Evolutionary conservation across 2,888 invertebrate species (phyloP), one percentile per base, ranked within the genome.

Genomic region (Eristalis arbustorum): DNA sequence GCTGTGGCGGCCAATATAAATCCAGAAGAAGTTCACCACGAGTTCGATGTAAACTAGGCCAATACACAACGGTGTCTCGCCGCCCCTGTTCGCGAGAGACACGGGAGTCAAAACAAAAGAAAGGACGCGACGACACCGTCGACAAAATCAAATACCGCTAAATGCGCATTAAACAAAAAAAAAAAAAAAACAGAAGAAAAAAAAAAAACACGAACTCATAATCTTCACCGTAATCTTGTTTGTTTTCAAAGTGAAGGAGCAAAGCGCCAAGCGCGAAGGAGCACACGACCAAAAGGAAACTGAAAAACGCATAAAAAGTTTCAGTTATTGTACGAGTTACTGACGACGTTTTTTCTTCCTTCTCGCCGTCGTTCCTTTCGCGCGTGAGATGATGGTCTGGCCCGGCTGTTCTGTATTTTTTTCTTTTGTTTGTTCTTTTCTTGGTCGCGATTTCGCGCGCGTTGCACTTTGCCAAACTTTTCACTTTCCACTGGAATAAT

Each of bases 401-500:
- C 18, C 49, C 18, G 49, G 18, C 8, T 49, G 49, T 49, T 34
- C 63, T 78, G 25, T 62, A 31, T 37, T 25, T 13, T 61, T 40
- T 66, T 59, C 42, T 63, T 64, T 64, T 77, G 62, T 18, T 49
- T 49, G 49, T 18, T 49, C 8, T 18, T 42, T 42, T 42, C 42
- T n/a, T 42, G 42, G 14, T 77, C 66, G 79, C 83, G 75, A 88
- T 84, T 88, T 88, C 83, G 88, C 88, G 85, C 84, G 81, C 88
- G 82, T 80, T 89, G 88, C 88, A 89, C 89, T 89, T 90, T 89
- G 82, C 88, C 80, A 88, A 89, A 89, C 89, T 89, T 90, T 90
- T 90, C 90, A 90, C 90, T 90, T 90, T 90, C 90, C 85, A 84
- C 84, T 88, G 88, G 88, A 88, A 88, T 87, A 83, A 87, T 79